phyloP scores from a whole-genome alignment of 2,888 invertebrate genomes.

The Hemistola chrysoprasaria region DNA sequence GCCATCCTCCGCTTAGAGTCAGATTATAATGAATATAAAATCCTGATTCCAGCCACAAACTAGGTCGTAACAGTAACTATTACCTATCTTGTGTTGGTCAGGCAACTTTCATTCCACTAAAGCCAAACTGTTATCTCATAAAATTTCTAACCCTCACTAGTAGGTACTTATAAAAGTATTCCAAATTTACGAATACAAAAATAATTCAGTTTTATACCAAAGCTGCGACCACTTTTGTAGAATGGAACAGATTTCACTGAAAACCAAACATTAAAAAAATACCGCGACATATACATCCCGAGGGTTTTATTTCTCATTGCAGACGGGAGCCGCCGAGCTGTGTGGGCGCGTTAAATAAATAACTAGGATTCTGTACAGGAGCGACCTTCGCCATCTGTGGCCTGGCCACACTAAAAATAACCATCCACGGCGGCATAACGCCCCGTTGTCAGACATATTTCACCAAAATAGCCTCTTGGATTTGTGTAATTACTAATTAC shows the following conservation, averaged over 20 bases:
- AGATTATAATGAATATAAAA: conserved; percentile 33
- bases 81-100: conserved; percentile 19
- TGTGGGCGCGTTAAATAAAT: conserved; percentile 67
- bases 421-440: conserved; percentile 35
- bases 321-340: conserved; percentile 45
- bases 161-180: conserved; percentile 7
- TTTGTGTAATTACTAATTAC: conserved; percentile 36
- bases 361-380: conserved; percentile 59
- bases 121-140: conserved; percentile 1
- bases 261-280: conserved; percentile 27
- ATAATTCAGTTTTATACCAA: conserved; percentile 27
- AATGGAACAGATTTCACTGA: conserved; percentile 22
- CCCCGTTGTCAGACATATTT: conserved; percentile 36
- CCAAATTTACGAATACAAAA: conserved; percentile 7
- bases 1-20: conserved; percentile 13
- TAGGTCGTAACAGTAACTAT: conserved; percentile 26
- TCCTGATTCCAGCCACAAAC: conserved; percentile 18
- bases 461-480: conserved; percentile 37
- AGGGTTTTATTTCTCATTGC: conserved; percentile 42
- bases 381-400: conserved; percentile 72
- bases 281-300: conserved; percentile 25
- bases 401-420: conserved; percentile 66
- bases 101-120: conserved; percentile 16
- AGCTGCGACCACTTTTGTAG: conserved; percentile 27
- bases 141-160: conserved; percentile 1